Evolutionary conservation across 2,113 vertebrate genomes (phyloP).

Genomic region (Haemorhous mexicanus): DNA sequence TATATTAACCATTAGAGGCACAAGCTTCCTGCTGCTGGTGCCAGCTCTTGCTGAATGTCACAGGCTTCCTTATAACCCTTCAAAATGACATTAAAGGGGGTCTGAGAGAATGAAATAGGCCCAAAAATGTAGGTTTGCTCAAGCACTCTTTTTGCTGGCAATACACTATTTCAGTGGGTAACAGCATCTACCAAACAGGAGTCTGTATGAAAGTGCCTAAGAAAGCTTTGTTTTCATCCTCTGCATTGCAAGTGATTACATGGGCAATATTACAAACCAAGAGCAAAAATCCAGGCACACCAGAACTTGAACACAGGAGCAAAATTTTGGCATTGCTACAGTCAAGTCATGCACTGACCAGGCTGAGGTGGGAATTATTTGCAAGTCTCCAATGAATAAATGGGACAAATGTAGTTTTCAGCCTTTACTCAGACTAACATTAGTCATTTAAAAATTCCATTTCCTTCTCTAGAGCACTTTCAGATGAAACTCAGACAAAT

Average conservation of each 20-base stretch:
- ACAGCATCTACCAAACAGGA: neutral
- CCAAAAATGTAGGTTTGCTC: conserved; percentile 2
- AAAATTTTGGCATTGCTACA: neutral
- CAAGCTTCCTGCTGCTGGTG: neutral
- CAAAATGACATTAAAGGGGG: neutral
- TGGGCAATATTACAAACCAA: neutral
- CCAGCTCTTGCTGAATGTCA: neutral
- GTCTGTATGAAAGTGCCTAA: neutral
- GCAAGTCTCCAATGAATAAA: neutral
- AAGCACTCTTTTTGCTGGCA: neutral
- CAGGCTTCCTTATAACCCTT: neutral
- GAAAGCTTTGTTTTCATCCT: neutral
- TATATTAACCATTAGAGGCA: neutral
- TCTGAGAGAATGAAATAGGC: neutral
- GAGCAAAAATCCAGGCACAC: neutral
- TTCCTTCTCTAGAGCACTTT: neutral
- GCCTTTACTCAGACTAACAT: neutral
- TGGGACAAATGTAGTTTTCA: neutral
- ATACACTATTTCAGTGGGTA: neutral
- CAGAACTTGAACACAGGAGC: neutral
- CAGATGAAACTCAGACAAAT: neutral
- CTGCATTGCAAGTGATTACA: neutral
- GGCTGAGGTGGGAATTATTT: neutral
- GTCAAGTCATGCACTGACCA: neutral
- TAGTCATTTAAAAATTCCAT: neutral